Evolutionary conservation across 2,797 vertebrate species (phyloP).

Genomic region (Bradypus variegatus): DNA sequence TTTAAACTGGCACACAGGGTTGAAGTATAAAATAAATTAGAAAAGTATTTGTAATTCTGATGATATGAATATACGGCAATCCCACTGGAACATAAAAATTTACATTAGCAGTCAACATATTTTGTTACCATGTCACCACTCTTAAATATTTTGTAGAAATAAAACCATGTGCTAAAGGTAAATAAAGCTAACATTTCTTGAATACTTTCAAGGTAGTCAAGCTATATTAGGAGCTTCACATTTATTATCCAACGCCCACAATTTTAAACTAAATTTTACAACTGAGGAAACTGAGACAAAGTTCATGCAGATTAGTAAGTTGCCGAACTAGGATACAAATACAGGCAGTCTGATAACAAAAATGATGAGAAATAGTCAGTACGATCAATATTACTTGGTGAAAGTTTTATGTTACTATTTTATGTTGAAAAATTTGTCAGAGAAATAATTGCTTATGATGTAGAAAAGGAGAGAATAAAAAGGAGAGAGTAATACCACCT

Average conservation of each 20-base stretch:
- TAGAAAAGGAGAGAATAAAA: neutral
- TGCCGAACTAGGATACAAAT: neutral
- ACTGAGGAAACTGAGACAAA: neutral
- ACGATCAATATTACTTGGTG: neutral
- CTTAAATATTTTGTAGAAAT: constrained; percentile 1
- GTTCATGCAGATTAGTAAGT: neutral
- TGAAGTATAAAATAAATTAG: neutral
- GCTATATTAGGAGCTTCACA: neutral
- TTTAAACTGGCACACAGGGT: neutral
- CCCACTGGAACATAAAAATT: neutral
- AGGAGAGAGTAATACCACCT: neutral
- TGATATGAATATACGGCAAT: neutral
- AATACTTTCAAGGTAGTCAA: neutral
- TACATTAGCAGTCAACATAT: neutral
- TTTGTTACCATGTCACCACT: neutral
- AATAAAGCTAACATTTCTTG: neutral
- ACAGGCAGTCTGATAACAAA: neutral
- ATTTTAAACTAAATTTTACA: neutral
- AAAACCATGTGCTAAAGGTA: neutral
- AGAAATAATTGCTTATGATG: neutral
- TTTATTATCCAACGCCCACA: neutral
- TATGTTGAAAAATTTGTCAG: neutral
- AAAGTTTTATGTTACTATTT: constrained; percentile 10
- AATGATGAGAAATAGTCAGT: neutral
- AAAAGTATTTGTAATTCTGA: neutral